Evolutionary conservation across 2,113 vertebrate genomes (phyloP), one percentile per base, ranked within the genome.

Genomic region (Nesoenas mayeri): DNA sequence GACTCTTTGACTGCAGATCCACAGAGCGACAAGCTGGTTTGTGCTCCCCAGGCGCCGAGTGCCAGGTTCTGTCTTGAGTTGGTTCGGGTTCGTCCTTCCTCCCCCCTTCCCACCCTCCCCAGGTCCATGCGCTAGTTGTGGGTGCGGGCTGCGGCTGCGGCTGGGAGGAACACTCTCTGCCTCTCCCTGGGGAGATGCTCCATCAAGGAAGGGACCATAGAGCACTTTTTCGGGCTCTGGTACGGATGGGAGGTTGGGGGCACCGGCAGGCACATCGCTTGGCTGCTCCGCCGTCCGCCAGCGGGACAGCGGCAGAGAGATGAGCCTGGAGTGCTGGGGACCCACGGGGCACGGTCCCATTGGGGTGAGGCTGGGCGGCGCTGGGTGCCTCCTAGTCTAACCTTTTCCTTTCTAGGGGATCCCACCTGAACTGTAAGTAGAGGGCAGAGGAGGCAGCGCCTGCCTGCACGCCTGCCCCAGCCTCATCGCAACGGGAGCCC

Each of bases 371-470:
- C 95, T 92, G 96, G 92, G 96, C 19, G 28, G 92, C 5, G 19
- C 96, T 22, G 91, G 96, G 91, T 82, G 91, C 94, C 96, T 97
- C 97, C 96, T 93, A 86, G 77, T 95, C 96, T 97, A 98, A 97
- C 91, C 58, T 91, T 95, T 96, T 96, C 86, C 92, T 96, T 95
- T 73, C 57, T 90, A 97, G 97, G 85, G 90, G 90, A 91, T 71
- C 64, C 85, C 88, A 51, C 18, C 80, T 69, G 42, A 96, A 96
- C 97, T 94, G 98, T 98, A 98, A 98, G 98, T 98, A 97, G 94
- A 94, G 83, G 86, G 94, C 91, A 71, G 92, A 97, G 97, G 97
- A 98, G 97, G 95, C 90, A 86, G 73, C 0, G 42, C 66, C 92
- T 31, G 72, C 74, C 80, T 25, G 0, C 3, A 6, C 3, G 2